Percentiles rank a stretch among this genome's conserved stretches.
Conservation (phyloP, 2,113 vertebrate genomes). For the Dunckerocampus dactyliophorus region DNA sequence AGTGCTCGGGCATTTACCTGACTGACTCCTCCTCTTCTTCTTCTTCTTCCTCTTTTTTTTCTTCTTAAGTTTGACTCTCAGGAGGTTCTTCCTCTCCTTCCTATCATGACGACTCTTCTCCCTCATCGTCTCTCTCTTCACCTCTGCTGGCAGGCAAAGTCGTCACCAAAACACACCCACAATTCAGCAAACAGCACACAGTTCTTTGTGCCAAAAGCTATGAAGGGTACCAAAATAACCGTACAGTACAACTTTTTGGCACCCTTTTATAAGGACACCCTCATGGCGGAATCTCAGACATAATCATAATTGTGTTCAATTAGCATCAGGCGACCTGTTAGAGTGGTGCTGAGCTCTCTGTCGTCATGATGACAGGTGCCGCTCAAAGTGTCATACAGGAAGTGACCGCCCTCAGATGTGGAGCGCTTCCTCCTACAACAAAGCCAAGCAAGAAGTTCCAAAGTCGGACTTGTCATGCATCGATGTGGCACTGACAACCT, state of each 20-base stretch:
- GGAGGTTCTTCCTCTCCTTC: conserved; percentile 73
- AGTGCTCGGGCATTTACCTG: conserved; percentile 71
- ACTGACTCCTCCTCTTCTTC: conserved; percentile 79
- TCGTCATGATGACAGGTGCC: conserved; percentile 56
- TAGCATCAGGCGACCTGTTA: conserved; percentile 66
- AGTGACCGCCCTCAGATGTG: conserved; percentile 64
- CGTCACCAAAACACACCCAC: background rate
- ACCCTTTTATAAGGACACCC: no score
- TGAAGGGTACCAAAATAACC: no score
- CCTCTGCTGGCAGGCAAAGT: conserved; percentile 50
- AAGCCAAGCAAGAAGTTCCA: background rate
- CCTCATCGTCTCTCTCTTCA: conserved; percentile 73
- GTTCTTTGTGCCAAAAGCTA: background rate
- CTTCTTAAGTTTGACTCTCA: conserved; percentile 87
- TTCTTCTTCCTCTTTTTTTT: conserved; percentile 91
- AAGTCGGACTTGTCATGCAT: no score
- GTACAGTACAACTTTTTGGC: no score
- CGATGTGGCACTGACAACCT: background rate
- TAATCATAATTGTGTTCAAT: background rate
- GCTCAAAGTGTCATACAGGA: conserved; percentile 62
- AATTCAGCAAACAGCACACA: background rate
- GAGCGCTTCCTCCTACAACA: conserved; percentile 76
- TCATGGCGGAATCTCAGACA: no score
- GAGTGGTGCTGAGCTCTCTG: conserved; percentile 44
- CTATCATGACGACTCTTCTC: conserved; percentile 74